Conservation (phyloP, 2,888 invertebrate genomes). For the Zhengitettix transpicula region DNA sequence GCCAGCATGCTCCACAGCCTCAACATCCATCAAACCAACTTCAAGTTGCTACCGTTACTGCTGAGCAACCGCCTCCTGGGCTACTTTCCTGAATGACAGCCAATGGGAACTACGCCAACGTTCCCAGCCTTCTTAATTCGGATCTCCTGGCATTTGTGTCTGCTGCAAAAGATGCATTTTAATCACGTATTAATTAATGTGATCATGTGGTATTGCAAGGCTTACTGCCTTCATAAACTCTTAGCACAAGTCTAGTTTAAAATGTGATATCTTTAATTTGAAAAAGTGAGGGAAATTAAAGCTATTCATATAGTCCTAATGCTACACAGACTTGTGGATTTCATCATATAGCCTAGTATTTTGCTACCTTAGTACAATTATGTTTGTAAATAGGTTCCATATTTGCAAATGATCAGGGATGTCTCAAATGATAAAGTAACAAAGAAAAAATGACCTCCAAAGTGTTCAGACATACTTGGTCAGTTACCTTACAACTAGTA, state of each 20-base stretch:
- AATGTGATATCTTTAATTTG: not conserved
- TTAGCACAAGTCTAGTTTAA: not conserved
- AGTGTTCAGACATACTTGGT: too few relatives aligned
- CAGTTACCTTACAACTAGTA: too few relatives aligned
- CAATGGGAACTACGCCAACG: conserved; percentile 15
- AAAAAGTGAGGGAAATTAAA: too few relatives aligned
- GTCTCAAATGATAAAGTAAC: not conserved
- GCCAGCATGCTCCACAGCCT: conserved; percentile 37
- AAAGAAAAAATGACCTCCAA: too few relatives aligned
- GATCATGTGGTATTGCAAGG: not conserved
- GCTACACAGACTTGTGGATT: too few relatives aligned
- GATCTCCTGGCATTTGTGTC: conserved; percentile 15
- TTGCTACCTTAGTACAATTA: not conserved
- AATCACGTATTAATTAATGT: not conserved
- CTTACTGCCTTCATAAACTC: not conserved
- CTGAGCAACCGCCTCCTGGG: conserved; percentile 12
- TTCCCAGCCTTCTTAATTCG: conserved; percentile 15
- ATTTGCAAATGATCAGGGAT: not conserved
- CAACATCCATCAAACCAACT: conserved; percentile 7
- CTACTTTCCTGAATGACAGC: conserved; percentile 15
- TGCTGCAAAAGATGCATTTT: conserved; percentile 13
- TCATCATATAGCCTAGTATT: too few relatives aligned
- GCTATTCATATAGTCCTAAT: too few relatives aligned
- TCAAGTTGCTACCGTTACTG: conserved; percentile 9
- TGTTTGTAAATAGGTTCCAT: not conserved